Evolutionary conservation across 2,797 vertebrate species (phyloP).

Genomic region (Menidia menidia): DNA sequence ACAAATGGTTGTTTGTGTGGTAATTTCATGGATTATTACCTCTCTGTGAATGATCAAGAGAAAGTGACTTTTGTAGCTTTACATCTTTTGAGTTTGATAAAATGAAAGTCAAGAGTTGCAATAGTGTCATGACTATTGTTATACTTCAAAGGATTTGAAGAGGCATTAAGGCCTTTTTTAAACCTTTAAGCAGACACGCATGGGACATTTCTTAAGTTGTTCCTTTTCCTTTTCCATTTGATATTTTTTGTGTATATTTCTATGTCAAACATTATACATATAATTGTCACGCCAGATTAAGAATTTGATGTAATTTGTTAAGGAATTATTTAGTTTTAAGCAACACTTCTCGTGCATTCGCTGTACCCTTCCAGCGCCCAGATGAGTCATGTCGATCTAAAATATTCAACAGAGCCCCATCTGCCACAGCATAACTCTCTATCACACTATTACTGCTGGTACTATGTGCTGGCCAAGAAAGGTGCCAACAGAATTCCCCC

Average conservation of each 20-base stretch:
- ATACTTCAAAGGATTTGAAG: conserved; percentile 50
- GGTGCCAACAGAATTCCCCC: conserved; percentile 59
- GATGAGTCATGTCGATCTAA: conserved; percentile 66
- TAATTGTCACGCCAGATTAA: conserved; percentile 25
- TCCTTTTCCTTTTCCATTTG: background rate
- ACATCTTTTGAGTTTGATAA: conserved; percentile 16
- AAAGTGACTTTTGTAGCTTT: background rate
- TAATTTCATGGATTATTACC: no score
- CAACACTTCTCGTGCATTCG: conserved; percentile 38
- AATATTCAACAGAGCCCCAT: conserved; percentile 74
- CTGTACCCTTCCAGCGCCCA: conserved; percentile 44
- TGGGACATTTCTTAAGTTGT: background rate
- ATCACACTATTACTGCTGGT: conserved; percentile 61
- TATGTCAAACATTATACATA: conserved; percentile 31
- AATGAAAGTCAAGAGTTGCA: conserved; percentile 34
- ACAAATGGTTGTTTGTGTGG: background rate
- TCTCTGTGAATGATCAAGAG: background rate
- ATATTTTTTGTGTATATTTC: conserved; percentile 11
- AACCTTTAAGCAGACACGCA: conserved; percentile 1
- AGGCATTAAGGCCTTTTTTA: background rate
- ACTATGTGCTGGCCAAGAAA: conserved; percentile 62
- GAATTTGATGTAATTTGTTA: conserved; percentile 20
- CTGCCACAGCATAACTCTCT: conserved; percentile 69
- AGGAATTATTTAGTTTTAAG: conserved; percentile 36
- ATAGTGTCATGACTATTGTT: conserved; percentile 23